Evolutionary conservation across 2,113 vertebrate species (phyloP).

Genomic region (Charina bottae): DNA sequence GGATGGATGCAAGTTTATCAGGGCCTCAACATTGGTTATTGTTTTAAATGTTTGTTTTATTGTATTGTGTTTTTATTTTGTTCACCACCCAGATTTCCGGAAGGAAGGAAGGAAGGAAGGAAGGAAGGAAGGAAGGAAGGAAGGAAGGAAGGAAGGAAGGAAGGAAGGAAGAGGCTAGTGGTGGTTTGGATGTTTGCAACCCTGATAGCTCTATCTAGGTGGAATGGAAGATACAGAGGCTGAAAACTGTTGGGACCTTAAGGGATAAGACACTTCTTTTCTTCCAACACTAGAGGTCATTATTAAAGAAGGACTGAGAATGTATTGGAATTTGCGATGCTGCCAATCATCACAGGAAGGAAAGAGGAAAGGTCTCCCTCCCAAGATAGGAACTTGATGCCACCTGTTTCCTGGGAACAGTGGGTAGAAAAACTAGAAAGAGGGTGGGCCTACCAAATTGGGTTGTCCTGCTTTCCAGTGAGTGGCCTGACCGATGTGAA

Average conservation of each 20-base stretch:
- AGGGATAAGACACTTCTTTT: background rate
- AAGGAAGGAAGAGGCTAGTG: background rate
- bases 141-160: background rate
- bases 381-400: background rate
- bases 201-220: background rate
- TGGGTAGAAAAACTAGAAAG: background rate
- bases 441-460: too few relatives aligned
- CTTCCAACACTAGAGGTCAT: background rate
- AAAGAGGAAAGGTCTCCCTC: background rate
- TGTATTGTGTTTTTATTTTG: background rate
- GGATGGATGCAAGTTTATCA: background rate
- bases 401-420: background rate
- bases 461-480: too few relatives aligned
- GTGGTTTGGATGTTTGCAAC: background rate
- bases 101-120: background rate
- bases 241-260: background rate
- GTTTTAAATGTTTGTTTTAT: background rate
- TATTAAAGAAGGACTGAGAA: background rate
- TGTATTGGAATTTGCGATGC: background rate
- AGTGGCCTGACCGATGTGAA: background rate
- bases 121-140: constrained; percentile 13
- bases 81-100: background rate
- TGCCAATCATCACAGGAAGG: background rate
- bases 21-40: background rate
- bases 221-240: background rate